These are phyloP conservation scores for Nematopogon swammerdamellus DNA, from an alignment of 2,888 invertebrate species.

Conservation along the genomic window DNA sequence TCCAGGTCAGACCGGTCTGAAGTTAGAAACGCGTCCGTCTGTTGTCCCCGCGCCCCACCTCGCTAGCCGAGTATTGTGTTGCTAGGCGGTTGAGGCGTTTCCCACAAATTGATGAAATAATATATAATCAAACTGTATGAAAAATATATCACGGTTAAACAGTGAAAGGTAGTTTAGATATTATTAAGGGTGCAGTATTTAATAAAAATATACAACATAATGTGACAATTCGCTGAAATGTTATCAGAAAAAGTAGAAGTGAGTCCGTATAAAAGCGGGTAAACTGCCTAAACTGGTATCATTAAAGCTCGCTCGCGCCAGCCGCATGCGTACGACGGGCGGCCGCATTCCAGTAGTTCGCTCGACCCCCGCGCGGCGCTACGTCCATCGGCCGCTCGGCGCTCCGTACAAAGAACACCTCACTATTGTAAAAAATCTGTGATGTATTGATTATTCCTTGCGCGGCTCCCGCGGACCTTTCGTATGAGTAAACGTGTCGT, in stretches of 20 bases:
- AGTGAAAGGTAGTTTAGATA: too few relatives aligned
- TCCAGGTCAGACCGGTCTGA: neutral
- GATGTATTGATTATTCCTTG: conserved; percentile 56
- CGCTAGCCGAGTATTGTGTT: neutral
- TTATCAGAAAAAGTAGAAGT: too few relatives aligned
- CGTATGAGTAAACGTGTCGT: conserved; percentile 6
- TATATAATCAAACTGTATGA: too few relatives aligned
- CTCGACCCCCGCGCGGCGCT: conserved; percentile 36
- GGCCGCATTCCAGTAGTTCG: conserved; percentile 51
- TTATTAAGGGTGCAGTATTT: too few relatives aligned
- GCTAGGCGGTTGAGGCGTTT: too few relatives aligned
- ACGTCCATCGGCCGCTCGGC: conserved; percentile 21
- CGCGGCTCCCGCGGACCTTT: conserved; percentile 4
- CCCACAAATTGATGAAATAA: too few relatives aligned
- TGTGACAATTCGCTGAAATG: too few relatives aligned
- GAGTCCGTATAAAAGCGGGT: neutral
- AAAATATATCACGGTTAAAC: too few relatives aligned
- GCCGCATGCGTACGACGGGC: conserved; percentile 41
- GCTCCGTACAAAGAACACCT: conserved; percentile 51
- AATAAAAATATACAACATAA: too few relatives aligned
- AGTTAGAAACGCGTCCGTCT: neutral
- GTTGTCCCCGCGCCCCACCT: neutral
- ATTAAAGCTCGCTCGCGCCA: conserved; percentile 1
- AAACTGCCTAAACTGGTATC: neutral
- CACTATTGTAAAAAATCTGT: conserved; percentile 53